Evolutionary conservation across 2,113 vertebrate species (phyloP).

Genomic region (Corythoichthys haematopterus): DNA sequence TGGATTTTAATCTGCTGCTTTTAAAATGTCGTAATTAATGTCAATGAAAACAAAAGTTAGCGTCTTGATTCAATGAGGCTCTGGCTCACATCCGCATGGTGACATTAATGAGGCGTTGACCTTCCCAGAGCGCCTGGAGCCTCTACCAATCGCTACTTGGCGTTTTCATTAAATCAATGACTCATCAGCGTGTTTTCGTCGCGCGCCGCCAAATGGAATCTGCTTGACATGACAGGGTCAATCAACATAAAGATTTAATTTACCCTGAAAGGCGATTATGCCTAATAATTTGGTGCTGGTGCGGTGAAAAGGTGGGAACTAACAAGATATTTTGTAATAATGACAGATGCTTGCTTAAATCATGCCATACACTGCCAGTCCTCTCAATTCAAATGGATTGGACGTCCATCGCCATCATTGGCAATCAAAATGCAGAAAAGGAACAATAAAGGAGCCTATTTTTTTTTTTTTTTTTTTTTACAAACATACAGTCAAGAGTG

Average conservation of each 20-base stretch:
- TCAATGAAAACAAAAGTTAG: constrained; percentile 32
- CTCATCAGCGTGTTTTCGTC: constrained; percentile 43
- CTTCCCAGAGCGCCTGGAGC: constrained; percentile 38
- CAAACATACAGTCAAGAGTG: background rate
- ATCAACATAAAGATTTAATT: constrained; percentile 62
- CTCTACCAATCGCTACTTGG: constrained; percentile 48
- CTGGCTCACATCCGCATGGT: constrained; percentile 41
- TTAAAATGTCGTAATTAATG: constrained; percentile 17
- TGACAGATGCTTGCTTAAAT: background rate
- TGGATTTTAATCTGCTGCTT: constrained; percentile 7
- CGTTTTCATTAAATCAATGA: constrained; percentile 59
- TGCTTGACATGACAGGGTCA: constrained; percentile 46
- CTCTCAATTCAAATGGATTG: too few species aligned
- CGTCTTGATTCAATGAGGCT: constrained; percentile 33
- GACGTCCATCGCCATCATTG: too few species aligned
- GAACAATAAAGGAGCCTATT: background rate
- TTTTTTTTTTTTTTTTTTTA: too few species aligned
- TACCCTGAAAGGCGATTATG: constrained; percentile 33
- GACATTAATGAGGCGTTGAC: constrained; percentile 57
- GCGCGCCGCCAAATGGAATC: constrained; percentile 36
- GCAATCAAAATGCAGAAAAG: too few species aligned
- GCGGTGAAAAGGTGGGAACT: constrained; percentile 2
- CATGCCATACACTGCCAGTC: too few species aligned
- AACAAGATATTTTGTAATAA: background rate
- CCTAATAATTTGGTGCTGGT: constrained; percentile 11